Base-by-base conservation (phyloP, 1,140 invertebrate genomes). In the Carposina sasakii region DNA sequence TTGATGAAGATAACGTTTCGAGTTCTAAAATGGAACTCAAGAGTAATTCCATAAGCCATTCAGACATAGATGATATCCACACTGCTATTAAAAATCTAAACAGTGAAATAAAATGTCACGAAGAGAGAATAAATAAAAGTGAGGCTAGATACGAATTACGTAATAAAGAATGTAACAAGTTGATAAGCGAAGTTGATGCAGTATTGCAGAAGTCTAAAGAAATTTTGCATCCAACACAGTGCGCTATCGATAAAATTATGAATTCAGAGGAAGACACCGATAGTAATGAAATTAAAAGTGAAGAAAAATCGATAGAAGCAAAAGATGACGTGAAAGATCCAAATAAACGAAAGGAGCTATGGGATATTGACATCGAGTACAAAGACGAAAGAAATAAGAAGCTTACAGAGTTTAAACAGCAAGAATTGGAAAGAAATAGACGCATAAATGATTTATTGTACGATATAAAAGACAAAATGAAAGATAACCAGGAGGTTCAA, bases 401-500 rank as follows among this genome's bases (percentile, higher is more conserved):
- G 37, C 24, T 69, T 15, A 48, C 52, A 15, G 62, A 67, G 19
- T 54, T 59, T 10, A 63, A 71, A 39, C 50, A 65, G 50, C 57
- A 64, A 51, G 64, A 79, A 57, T 12, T 57, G 5, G 66, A 75
- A 47, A 51, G 69, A 48, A 76, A 71, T 40, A 67, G 73, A 44
- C 59, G 70, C 21, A 82, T 81, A 44, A 63, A 77, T 48, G 54
- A 58, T 52, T 64, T 82, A 17, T 66, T 83, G 26, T 60, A 62
- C 31, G 65, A 76, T 44, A 82, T 82, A 36, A 81, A 82, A 57
- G 70, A 76, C 44, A 77, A 79, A 57, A 79, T 83, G 72, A 85
- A 82, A 45, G 69, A 79, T 43, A 85, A 82, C 50, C 71, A 76
- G 42, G 77, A 82, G 50, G 79, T 85, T 0, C 53, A 81, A 30